Evolutionary conservation across 1,140 invertebrate genomes (phyloP).

Genomic region (Dryas iulia): DNA sequence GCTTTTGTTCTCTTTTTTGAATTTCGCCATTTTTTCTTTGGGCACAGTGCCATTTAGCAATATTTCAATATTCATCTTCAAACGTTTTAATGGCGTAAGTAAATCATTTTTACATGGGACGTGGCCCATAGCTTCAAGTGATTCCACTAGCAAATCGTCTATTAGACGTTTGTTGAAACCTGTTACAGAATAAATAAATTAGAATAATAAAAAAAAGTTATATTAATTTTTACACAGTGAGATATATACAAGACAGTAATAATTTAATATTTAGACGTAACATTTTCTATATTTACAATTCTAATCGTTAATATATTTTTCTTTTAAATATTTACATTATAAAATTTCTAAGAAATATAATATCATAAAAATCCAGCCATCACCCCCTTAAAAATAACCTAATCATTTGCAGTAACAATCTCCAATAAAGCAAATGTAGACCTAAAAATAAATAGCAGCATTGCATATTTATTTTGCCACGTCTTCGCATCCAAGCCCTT

Average conservation of each 20-base stretch:
- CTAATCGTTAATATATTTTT: not conserved
- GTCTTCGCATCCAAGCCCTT: constrained; percentile 34
- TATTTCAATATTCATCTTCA: constrained; percentile 87
- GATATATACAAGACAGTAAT: not conserved
- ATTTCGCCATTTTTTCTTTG: constrained; percentile 87
- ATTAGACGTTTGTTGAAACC: constrained; percentile 88
- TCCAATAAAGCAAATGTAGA: not conserved
- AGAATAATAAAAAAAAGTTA: not conserved
- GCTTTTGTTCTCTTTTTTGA: constrained; percentile 85
- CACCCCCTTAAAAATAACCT: constrained; percentile 34
- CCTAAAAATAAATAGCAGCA: not conserved
- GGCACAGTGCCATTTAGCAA: constrained; percentile 91
- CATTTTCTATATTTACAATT: not conserved
- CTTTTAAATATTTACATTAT: not conserved
- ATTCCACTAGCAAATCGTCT: constrained; percentile 90
- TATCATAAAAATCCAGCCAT: constrained; percentile 15
- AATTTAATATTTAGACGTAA: not conserved
- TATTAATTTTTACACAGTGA: not conserved
- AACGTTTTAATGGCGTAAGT: constrained; percentile 81
- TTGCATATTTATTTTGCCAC: not conserved
- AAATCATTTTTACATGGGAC: constrained; percentile 81
- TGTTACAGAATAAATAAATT: constrained; percentile 38
- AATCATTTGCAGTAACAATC: not conserved
- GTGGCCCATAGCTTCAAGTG: constrained; percentile 86
- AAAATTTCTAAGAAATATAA: not conserved